These are phyloP conservation scores for Pitangus sulphuratus DNA, from an alignment of 2,797 vertebrate species.

Conservation along the genomic window DNA sequence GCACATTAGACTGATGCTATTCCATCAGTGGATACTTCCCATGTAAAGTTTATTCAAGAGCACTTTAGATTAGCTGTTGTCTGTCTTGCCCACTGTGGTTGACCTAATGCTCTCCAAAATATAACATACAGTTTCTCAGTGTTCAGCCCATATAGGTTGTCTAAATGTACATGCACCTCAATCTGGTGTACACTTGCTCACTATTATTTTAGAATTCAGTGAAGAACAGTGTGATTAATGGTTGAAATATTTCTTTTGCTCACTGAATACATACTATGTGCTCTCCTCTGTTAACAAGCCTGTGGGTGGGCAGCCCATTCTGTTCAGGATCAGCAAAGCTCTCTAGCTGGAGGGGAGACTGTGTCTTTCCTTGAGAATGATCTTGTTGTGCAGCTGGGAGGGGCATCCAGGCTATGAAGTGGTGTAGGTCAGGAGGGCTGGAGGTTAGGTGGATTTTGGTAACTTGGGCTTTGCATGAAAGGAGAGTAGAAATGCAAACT, in stretches of 20 bases:
- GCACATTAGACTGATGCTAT: background rate
- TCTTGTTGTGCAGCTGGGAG: background rate
- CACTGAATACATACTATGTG: background rate
- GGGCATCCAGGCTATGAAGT: background rate
- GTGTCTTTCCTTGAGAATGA: background rate
- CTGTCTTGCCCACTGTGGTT: background rate
- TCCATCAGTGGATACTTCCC: background rate
- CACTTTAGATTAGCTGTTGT: background rate
- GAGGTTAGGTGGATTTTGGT: background rate
- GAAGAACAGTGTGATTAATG: background rate
- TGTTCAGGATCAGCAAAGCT: background rate
- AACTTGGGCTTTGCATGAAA: background rate
- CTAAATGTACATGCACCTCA: background rate
- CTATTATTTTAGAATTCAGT: background rate
- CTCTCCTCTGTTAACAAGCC: background rate
- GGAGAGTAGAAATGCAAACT: background rate
- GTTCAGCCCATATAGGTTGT: background rate
- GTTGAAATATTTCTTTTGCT: background rate
- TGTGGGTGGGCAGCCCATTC: background rate
- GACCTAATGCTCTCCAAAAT: background rate
- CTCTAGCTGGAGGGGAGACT: background rate
- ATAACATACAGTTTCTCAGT: background rate
- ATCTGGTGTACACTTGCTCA: background rate
- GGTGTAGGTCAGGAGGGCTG: accelerated
- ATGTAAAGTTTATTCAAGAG: background rate